Evolutionary conservation across 2,888 invertebrate species (phyloP), one percentile per base, ranked within the genome.

Genomic region (Tanaodytes sp.): DNA sequence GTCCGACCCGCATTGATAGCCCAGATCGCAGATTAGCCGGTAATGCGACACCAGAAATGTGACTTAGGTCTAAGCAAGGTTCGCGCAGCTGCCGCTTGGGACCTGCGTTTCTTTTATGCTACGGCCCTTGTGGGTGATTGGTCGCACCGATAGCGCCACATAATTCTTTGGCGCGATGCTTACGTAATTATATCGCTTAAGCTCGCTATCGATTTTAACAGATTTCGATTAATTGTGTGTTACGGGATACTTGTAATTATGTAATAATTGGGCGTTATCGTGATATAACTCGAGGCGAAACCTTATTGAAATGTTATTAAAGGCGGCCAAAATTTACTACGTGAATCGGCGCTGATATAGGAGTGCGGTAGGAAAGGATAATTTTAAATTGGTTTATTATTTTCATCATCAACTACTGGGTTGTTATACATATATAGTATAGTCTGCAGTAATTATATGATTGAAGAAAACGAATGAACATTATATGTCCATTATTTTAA

Each of bases 21-120:
- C 43, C 2, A 67, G 67, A 67, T 67, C 20, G 20, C 16, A 67
- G 67, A 67, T 67, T 67, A 67, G 61, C 16, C 19, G 52, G 48
- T 66, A 66, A 61, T 49, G 59, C 37, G 54, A 61, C 49, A 42
- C 46, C 43, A 66, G 49, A 54, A 66, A 61, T 46, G 59, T 59
- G 54, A 54, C 48, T 59, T 30, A 42, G 46, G 48, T 43, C 37
- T 48, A 43, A 51, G 33, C 46, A 51, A 55, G 61, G 36, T n/a
- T 23, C 36, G 48, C 31, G 16, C 58, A 51, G 59, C 59, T 59
- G 59, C 55, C 42, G 48, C 40, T 11, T n/a, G 19, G 23, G 18
- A 19, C 46, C 43, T 19, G 20, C 31, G n/a, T 27, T 49, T 51
- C 55, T 55, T 67, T 55, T 61, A 59, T 61, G 45, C 51, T 55